Conservation (phyloP, 64 coral and sea anemone genomes). For the Dendronephthya gigantea region DNA sequence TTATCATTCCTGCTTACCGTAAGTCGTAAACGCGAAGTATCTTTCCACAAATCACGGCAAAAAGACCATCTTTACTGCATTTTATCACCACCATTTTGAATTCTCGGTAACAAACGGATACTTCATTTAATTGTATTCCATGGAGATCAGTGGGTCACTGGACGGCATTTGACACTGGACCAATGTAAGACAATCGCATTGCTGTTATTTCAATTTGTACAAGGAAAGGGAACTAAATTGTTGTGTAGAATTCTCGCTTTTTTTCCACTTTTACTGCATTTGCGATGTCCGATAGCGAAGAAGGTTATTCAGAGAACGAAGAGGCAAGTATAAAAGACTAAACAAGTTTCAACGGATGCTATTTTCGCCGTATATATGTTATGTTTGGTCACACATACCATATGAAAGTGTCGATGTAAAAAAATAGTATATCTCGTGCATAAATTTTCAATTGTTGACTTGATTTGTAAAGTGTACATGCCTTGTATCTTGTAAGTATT, state of each 20-base stretch:
- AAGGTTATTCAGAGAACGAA: neutral
- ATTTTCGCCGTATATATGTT: neutral
- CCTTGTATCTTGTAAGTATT: too few species aligned
- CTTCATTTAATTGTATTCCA: too few species aligned
- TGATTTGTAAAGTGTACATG: too few species aligned
- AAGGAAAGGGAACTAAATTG: too few species aligned
- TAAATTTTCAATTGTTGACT: too few species aligned
- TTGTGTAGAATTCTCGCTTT: neutral
- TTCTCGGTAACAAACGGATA: too few species aligned
- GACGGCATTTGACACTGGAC: too few species aligned
- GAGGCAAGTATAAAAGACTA: neutral
- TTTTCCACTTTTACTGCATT: neutral
- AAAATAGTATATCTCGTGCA: too few species aligned
- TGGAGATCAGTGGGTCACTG: too few species aligned
- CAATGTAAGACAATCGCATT: too few species aligned
- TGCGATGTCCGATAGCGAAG: conserved; percentile 1
- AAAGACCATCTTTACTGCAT: neutral
- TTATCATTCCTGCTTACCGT: neutral
- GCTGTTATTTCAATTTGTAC: too few species aligned
- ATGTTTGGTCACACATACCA: neutral
- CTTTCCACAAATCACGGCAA: neutral
- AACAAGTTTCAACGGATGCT: neutral
- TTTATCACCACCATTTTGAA: conserved; percentile 5
- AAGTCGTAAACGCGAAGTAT: neutral
- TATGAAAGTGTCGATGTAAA: too few species aligned